Base-by-base conservation (phyloP, 2,797 vertebrate species). In the Chloroceryle inda region DNA sequence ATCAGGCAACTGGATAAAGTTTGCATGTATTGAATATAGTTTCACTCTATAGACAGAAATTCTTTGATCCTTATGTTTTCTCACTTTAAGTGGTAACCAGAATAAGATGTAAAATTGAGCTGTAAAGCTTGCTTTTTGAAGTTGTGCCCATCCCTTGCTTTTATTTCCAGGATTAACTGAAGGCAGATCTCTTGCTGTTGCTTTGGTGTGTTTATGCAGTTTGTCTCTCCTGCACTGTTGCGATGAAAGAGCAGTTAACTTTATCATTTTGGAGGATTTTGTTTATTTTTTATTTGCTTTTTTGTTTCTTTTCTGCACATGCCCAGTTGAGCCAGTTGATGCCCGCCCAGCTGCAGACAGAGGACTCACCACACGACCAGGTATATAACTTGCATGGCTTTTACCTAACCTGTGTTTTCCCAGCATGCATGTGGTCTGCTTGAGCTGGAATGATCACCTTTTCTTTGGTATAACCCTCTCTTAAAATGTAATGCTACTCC, bases 331-430 rank as follows among this genome's bases (percentile, higher is more conserved):
- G 91, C 99, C 99, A 8, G 99, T 99, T 40, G 99, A 99, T 88
- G 99, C 99, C 91, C 99, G 99, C 84, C 99, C 99, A 31, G 98
- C 98, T 91, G 98, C 99, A 24, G 99, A 99, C 97, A 98, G 99
- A 99, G 99, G 99, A 97, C 97, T 99, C 94, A 99, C 99, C 90
- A 99, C 99, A 94, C 98, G 99, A 96, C 98, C 99, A 99, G 99
- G 99, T 99, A 97, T 58, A 95, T 64, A 83, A 95, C 68, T 94
- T 82, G 92, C 96, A 95, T 92, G 56, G 49, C 96, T 92, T 92
- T 87, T 81, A 42, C 84, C 82, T 95, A 80, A 90, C 62, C 71
- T 24, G 22, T 95, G 4, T 82, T 96, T 62, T 26, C 58, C 71
- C 17, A 7, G 88, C 69, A 27, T 94, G 96, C 33, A 3, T 80